These are phyloP conservation scores for Ceratosolen fusciceps DNA, from an alignment of 1,140 invertebrate species.

Conservation along the genomic window DNA sequence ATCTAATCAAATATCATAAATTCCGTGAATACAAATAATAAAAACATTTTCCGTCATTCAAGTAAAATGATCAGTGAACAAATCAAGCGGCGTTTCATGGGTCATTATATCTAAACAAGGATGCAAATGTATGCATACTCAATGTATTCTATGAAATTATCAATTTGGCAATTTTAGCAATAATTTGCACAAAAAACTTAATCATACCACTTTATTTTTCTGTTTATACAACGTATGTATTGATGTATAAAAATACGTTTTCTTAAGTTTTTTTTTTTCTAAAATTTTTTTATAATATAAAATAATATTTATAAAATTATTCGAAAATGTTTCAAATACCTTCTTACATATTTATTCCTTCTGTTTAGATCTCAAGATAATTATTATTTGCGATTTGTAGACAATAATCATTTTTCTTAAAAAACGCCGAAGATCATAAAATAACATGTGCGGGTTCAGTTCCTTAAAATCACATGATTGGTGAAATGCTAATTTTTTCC, in stretches of 20 bases:
- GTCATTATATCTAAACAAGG: no score
- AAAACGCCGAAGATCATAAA: background rate
- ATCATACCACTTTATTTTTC: no score
- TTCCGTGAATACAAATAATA: background rate
- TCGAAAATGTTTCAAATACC: no score
- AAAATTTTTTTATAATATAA: no score
- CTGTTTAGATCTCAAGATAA: slow-evolving; percentile 21
- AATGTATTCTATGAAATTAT: background rate
- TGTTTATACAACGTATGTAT: no score
- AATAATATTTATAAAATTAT: no score
- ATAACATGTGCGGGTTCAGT: background rate
- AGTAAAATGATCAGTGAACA: slow-evolving; percentile 33
- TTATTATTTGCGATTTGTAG: slow-evolving; percentile 28
- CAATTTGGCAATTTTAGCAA: slow-evolving; percentile 10
- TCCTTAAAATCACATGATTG: slow-evolving; percentile 15
- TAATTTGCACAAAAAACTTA: background rate
- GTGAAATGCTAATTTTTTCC: background rate
- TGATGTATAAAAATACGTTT: no score
- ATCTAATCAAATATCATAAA: background rate
- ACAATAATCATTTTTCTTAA: slow-evolving; percentile 26
- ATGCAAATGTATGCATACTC: no score
- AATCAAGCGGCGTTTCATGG: background rate
- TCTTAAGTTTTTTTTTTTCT: no score
- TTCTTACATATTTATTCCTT: background rate
- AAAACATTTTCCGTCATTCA: slow-evolving; percentile 6